Percentiles rank a stretch among this genome's conserved stretches.
Evolutionary conservation across 2,888 invertebrate genomes (phyloP).

Genomic region (Dermolepida albohirtum): DNA sequence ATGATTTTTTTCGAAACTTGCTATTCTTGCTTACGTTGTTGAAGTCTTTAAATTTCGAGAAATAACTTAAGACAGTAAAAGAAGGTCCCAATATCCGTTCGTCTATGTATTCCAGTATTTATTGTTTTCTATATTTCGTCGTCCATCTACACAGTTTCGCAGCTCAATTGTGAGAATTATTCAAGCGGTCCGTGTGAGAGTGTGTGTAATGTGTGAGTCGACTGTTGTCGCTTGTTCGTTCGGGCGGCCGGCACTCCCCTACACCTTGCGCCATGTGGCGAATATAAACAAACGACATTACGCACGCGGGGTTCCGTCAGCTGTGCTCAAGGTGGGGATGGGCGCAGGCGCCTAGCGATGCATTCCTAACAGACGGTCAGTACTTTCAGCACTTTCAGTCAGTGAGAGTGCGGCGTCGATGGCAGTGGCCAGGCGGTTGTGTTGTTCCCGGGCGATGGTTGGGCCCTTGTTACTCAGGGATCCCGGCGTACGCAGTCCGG

Average conservation of each 20-base stretch:
- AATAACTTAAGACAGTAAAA: too few species aligned
- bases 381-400: slow-evolving; percentile 54
- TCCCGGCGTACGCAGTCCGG: slow-evolving; percentile 68
- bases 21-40: too few species aligned
- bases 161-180: slow-evolving; percentile 43
- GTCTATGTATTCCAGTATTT: too few species aligned
- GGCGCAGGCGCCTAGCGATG: slow-evolving; percentile 37
- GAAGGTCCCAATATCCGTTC: too few species aligned
- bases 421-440: slow-evolving; percentile 66
- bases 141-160: slow-evolving; percentile 38
- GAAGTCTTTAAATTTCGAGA: too few species aligned
- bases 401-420: slow-evolving; percentile 64
- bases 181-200: slow-evolving; percentile 39
- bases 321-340: slow-evolving; percentile 58
- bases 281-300: slow-evolving; percentile 68
- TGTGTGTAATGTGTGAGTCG: slow-evolving; percentile 40
- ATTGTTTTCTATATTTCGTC: too few species aligned
- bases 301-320: slow-evolving; percentile 65
- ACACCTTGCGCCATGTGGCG: slow-evolving; percentile 67
- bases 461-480: slow-evolving; percentile 54
- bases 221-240: slow-evolving; percentile 37
- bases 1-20: too few species aligned
- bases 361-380: slow-evolving; percentile 2
- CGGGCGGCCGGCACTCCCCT: slow-evolving; percentile 55
- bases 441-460: slow-evolving; percentile 65